These are phyloP conservation scores for Drosophila equinoxialis DNA, from an alignment of 1,140 invertebrate species.

Conservation along the genomic window DNA sequence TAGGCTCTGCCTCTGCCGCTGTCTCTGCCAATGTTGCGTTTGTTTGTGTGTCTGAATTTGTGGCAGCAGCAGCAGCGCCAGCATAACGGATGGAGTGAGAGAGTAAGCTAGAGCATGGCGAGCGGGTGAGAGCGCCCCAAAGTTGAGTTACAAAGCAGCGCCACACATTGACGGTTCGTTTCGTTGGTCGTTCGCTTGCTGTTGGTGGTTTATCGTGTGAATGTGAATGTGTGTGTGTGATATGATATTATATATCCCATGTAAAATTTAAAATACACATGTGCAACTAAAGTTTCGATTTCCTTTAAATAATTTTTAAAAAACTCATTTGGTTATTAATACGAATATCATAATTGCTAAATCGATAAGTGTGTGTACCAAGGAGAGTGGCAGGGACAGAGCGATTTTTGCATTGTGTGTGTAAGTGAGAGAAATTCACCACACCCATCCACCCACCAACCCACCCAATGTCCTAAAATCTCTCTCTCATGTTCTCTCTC, in stretches of 20 bases:
- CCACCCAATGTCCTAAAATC: constrained; percentile 23
- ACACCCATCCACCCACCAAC: constrained; percentile 41
- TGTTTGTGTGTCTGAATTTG: neutral
- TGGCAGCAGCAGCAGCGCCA: constrained; percentile 31
- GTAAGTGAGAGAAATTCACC: constrained; percentile 56
- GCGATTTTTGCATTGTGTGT: constrained; percentile 18
- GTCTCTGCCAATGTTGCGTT: constrained; percentile 34
- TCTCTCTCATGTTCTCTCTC: neutral
- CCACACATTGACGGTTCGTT: constrained; percentile 69
- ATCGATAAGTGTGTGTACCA: constrained; percentile 62
- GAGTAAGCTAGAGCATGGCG: constrained; percentile 33
- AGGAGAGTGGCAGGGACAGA: neutral
- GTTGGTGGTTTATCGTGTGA: constrained; percentile 41
- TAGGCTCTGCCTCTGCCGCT: constrained; percentile 22
- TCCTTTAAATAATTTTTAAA: neutral
- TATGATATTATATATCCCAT: neutral
- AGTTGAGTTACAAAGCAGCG: constrained; percentile 68
- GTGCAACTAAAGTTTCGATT: neutral
- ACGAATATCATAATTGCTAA: constrained; percentile 38
- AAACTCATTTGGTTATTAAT: neutral
- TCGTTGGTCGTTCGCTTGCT: constrained; percentile 37
- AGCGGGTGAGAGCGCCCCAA: constrained; percentile 50
- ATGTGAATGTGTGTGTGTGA: constrained; percentile 8
- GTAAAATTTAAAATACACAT: constrained; percentile 6
- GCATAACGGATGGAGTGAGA: constrained; percentile 53